phyloP scores from a whole-genome alignment of 2,888 invertebrate genomes.

The Meghimatium bilineatum region DNA sequence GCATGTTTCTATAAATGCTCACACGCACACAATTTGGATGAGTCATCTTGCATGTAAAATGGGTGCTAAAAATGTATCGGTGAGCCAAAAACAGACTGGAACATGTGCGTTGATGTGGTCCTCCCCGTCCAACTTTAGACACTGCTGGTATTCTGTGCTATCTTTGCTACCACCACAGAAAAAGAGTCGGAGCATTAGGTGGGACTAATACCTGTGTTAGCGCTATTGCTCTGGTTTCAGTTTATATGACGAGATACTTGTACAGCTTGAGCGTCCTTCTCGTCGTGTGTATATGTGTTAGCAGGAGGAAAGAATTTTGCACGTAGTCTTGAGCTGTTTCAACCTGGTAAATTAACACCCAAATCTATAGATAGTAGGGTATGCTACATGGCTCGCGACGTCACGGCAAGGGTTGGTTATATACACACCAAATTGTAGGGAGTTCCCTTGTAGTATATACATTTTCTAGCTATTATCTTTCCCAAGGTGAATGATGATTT shows the following conservation, averaged over 20 bases:
- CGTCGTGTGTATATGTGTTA: neutral
- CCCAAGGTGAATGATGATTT: too few relatives aligned
- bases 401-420: too few relatives aligned
- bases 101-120: neutral
- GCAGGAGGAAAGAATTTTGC: neutral
- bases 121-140: too few relatives aligned
- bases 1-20: neutral
- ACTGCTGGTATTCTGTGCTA: neutral
- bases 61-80: conserved; percentile 8
- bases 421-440: too few relatives aligned
- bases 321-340: neutral
- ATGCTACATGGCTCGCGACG: too few relatives aligned
- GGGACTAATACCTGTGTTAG: neutral
- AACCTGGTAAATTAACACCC: neutral
- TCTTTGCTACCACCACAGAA: neutral
- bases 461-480: too few relatives aligned
- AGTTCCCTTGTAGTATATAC: too few relatives aligned
- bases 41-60: conserved; percentile 5
- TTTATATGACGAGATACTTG: neutral
- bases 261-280: too few relatives aligned
- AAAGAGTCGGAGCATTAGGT: neutral
- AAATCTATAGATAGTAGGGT: too few relatives aligned
- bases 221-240: neutral
- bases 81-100: conserved; percentile 5
- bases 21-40: conserved; percentile 2